Percentiles rank a stretch among this genome's conserved stretches.
Evolutionary conservation across 2,888 invertebrate species (phyloP).

Genomic region (Athripsodes cinereus): DNA sequence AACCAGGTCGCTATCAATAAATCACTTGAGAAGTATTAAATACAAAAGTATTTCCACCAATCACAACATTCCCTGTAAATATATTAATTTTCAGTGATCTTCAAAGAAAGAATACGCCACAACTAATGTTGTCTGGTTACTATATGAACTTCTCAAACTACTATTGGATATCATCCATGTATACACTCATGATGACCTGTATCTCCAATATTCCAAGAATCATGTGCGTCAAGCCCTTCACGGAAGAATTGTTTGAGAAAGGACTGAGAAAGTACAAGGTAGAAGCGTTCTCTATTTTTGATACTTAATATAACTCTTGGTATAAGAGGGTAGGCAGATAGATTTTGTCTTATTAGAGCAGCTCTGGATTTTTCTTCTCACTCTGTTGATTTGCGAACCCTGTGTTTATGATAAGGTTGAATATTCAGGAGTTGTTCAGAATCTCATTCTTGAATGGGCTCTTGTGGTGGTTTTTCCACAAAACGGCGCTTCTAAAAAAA

Average conservation of each 20-base stretch:
- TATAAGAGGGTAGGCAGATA: no score
- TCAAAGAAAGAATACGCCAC: not conserved
- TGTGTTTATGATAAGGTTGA: no score
- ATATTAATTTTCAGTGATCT: not conserved
- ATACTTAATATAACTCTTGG: no score
- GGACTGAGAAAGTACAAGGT: conserved; percentile 31
- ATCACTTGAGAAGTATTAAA: no score
- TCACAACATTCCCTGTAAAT: no score
- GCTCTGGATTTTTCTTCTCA: not conserved
- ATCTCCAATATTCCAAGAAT: conserved; percentile 29
- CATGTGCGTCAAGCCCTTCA: conserved; percentile 25
- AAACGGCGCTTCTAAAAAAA: no score
- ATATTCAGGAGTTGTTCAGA: no score
- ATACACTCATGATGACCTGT: conserved; percentile 25
- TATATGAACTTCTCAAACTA: conserved; percentile 24
- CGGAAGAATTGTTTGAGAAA: conserved; percentile 26
- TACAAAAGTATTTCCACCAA: no score
- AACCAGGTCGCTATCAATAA: no score
- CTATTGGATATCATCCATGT: conserved; percentile 32
- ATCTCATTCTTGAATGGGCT: no score
- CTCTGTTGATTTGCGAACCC: not conserved
- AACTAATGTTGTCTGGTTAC: not conserved
- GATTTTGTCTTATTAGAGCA: not conserved
- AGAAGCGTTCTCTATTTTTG: no score
- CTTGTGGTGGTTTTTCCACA: no score